These are phyloP conservation scores for Stomatorhinus walkeri DNA, from an alignment of 2,797 vertebrate genomes.

Conservation along the genomic window DNA sequence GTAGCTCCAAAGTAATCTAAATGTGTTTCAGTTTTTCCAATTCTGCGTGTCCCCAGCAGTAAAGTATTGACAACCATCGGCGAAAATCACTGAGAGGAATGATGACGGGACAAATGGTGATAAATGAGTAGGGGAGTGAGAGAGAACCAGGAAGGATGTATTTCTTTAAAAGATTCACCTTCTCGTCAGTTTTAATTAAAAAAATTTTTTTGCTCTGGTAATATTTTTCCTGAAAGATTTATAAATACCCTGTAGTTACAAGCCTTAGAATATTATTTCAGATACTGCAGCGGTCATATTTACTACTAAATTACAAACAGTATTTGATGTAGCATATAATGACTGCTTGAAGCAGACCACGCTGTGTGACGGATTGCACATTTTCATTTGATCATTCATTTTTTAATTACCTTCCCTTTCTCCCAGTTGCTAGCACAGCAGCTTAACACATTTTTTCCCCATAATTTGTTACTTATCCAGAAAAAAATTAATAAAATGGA, in stretches of 20 bases:
- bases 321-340: not conserved
- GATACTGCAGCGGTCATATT: not conserved
- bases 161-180: not conserved
- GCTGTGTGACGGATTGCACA: no score
- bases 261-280: not conserved
- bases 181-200: not conserved
- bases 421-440: not conserved
- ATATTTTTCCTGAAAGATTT: not conserved
- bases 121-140: not conserved
- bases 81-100: not conserved
- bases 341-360: not conserved
- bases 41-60: not conserved
- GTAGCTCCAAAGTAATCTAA: not conserved
- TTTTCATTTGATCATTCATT: not conserved
- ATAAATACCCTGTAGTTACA: not conserved
- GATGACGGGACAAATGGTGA: not conserved
- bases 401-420: not conserved
- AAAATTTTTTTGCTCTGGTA: not conserved
- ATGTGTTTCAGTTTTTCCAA: not conserved
- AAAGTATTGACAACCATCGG: not conserved
- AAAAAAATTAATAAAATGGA: not conserved
- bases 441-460: not conserved
- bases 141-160: not conserved
- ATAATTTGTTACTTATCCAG: not conserved
- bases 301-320: not conserved